Evolutionary conservation across 2,113 vertebrate genomes (phyloP).

Genomic region (Colinus virginianus): DNA sequence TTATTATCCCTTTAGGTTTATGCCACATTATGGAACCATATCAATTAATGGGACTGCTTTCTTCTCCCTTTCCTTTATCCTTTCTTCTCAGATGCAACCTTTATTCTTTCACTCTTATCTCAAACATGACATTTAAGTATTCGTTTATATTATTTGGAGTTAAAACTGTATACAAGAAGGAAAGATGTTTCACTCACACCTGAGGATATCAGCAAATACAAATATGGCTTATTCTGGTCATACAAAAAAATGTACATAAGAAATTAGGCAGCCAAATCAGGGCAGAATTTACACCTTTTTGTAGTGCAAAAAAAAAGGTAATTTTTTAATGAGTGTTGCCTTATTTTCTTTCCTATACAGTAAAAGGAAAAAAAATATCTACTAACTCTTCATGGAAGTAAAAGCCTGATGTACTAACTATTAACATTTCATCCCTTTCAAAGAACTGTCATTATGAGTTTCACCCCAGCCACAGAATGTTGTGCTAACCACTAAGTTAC

Average conservation of each 20-base stretch:
- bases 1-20: not conserved
- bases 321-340: not conserved
- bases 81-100: not conserved
- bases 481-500: not conserved
- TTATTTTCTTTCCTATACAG: not conserved
- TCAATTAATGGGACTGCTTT: not conserved
- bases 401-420: not conserved
- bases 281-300: not conserved
- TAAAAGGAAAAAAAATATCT: not conserved
- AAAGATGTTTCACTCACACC: not conserved
- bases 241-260: not conserved
- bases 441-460: not conserved
- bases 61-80: not conserved
- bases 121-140: not conserved
- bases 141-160: not conserved
- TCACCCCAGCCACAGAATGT: not conserved
- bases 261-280: not conserved
- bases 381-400: not conserved
- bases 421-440: not conserved
- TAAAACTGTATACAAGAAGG: not conserved
- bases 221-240: not conserved
- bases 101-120: not conserved
- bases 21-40: fast-evolving
- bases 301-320: not conserved
- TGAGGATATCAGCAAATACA: not conserved